phyloP scores from a whole-genome alignment of 2,888 invertebrate genomes.

The Oeneis ivallda region DNA sequence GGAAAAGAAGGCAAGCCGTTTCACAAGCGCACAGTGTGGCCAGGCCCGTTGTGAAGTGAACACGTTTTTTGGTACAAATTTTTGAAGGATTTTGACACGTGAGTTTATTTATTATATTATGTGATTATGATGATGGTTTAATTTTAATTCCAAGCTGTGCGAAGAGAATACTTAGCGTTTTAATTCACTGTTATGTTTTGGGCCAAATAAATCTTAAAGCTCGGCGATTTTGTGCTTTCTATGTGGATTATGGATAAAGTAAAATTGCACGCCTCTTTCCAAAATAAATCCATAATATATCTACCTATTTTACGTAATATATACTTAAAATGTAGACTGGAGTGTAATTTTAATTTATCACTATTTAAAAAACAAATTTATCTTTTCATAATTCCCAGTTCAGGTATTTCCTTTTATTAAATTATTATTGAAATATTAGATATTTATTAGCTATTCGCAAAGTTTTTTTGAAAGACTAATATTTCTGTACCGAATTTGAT shows the following conservation, averaged over 20 bases:
- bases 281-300: background rate
- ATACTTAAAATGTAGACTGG: no score
- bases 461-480: no score
- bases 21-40: constrained; percentile 47
- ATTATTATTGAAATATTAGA: no score
- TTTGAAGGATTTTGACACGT: constrained; percentile 28
- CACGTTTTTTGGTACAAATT: constrained; percentile 39
- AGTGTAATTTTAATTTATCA: no score
- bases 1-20: constrained; percentile 36
- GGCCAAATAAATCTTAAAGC: background rate
- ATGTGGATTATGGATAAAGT: background rate
- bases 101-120: constrained; percentile 19
- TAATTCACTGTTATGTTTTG: background rate
- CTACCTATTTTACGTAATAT: no score
- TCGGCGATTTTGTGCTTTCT: constrained; percentile 4
- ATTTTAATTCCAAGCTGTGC: constrained; percentile 9
- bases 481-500: no score
- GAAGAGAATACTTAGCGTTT: background rate
- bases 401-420: background rate
- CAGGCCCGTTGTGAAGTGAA: constrained; percentile 45
- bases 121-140: background rate
- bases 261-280: background rate
- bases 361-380: no score
- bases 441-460: no score
- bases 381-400: no score